Evolutionary conservation across 2,888 invertebrate species (phyloP).

Genomic region (Dilophus febrilis): DNA sequence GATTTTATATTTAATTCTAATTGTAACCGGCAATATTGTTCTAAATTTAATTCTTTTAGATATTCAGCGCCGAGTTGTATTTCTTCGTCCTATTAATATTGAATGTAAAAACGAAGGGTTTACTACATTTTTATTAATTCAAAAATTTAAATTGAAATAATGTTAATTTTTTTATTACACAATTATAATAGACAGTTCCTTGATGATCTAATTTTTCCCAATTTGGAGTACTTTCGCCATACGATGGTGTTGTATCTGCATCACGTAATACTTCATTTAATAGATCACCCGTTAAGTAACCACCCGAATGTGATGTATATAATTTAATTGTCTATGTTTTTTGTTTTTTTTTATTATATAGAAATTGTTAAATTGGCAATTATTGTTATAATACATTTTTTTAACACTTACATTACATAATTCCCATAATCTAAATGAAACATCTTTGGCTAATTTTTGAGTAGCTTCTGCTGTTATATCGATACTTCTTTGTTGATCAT

Average conservation of each 20-base stretch:
- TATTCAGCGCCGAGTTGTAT: constrained; percentile 27
- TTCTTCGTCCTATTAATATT: constrained; percentile 19
- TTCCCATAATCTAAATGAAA: constrained; percentile 29
- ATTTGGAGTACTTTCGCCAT: constrained; percentile 25
- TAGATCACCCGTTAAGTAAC: constrained; percentile 24
- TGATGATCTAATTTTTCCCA: constrained; percentile 28
- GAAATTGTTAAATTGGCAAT: not conserved
- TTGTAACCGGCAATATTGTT: constrained; percentile 15
- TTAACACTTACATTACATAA: constrained; percentile 21
- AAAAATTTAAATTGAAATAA: not conserved
- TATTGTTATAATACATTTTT: not conserved
- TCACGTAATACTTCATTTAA: constrained; percentile 29
- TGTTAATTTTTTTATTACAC: constrained; percentile 10
- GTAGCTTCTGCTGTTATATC: constrained; percentile 25
- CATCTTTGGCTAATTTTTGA: constrained; percentile 26
- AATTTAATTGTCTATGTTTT: constrained; percentile 23
- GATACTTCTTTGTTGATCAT: no score
- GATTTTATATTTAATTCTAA: constrained; percentile 20
- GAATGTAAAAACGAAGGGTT: not conserved
- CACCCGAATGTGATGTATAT: constrained; percentile 27
- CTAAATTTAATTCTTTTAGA: constrained; percentile 14
- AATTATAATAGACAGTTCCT: constrained; percentile 23
- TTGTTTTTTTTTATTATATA: not conserved
- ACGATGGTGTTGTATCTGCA: constrained; percentile 24
- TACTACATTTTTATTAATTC: no score